Evolutionary conservation across 2,888 invertebrate genomes (phyloP).

Genomic region (Heliothis peltigera): DNA sequence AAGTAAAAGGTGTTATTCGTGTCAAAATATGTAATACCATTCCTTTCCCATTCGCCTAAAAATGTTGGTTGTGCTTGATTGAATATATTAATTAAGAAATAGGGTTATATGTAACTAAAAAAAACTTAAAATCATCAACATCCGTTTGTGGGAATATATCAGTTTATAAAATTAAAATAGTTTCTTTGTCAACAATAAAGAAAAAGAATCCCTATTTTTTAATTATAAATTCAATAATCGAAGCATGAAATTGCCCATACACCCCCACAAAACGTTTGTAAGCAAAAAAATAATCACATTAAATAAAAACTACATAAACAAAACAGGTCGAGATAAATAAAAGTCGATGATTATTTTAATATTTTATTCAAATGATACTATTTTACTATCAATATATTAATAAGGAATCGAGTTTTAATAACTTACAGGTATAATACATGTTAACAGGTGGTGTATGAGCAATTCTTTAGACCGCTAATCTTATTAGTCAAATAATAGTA

Average conservation of each 20-base stretch:
- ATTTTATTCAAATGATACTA: slow-evolving; percentile 84
- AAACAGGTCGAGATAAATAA: slow-evolving; percentile 86
- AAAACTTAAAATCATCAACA: slow-evolving; percentile 69
- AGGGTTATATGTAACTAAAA: slow-evolving; percentile 65
- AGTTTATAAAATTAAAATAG: slow-evolving; percentile 67
- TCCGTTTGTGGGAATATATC: slow-evolving; percentile 89
- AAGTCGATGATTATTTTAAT: slow-evolving; percentile 83
- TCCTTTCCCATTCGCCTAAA: slow-evolving; percentile 23
- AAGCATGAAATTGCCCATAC: slow-evolving; percentile 85
- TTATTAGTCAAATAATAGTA: slow-evolving; percentile 45
- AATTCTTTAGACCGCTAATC: slow-evolving; percentile 74
- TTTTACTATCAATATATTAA: slow-evolving; percentile 77
- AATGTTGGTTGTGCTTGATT: slow-evolving; percentile 17
- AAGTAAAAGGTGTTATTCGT: slow-evolving; percentile 71
- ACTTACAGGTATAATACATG: slow-evolving; percentile 79
- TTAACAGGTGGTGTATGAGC: slow-evolving; percentile 89
- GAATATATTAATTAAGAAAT: slow-evolving; percentile 55
- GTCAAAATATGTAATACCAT: slow-evolving; percentile 54
- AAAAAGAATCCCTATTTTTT: slow-evolving; percentile 55
- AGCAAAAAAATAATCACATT: slow-evolving; percentile 75
- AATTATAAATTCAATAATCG: slow-evolving; percentile 53
- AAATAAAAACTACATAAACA: slow-evolving; percentile 80
- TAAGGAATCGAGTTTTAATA: slow-evolving; percentile 67
- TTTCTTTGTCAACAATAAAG: slow-evolving; percentile 45
- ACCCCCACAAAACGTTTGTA: slow-evolving; percentile 88